Evolutionary conservation across 2,113 vertebrate species (phyloP), one percentile per base, ranked within the genome.

Genomic region (Tricholaema leucomelas): DNA sequence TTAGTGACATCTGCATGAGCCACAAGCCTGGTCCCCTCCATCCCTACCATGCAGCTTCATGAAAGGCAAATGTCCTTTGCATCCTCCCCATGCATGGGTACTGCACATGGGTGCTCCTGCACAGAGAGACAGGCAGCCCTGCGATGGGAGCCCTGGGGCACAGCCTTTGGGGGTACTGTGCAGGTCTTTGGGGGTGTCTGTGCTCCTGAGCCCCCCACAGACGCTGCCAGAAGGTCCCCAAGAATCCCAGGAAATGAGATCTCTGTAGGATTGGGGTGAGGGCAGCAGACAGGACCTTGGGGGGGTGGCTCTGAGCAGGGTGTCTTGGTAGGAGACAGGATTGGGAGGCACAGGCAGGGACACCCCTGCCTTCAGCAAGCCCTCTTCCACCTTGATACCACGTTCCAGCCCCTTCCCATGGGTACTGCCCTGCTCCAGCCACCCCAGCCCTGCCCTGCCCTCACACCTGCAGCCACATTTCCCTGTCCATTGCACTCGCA

Each of bases 21-120:
- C 40, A 31, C 0, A 3, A 91, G 27, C 66, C 9, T 54, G 40
- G 18, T 61, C 15, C n/a, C 30, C n/a, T 64, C 48, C 3, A 1
- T 28, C 48, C 59, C 30, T 69, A 64, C 60, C 72, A 30, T 0
- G 1, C 5, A 5, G 36, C 64, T 64, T 92, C 81, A n/a, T 20
- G 74, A 87, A 83, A 75, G 44, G 27, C 56, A 71, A 8, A 63
- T 42, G 67, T 30, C 85, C 84, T 52, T 71, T 81, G 28, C 0
- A 0, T 67, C 58, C 71, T 75, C 65, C 54, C 38, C 1, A 1
- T 20, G 69, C 19, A 2, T 8, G 2, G 35, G 31, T 56, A 20
- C 12, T 8, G 0, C 8, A 4, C 3, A 9, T 11, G 19, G 48
- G 48, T 50, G 48, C 48, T 50, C 48, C 58, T 72, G 63, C 36